These are phyloP conservation scores for Triplophysa bombifrons DNA, from an alignment of 2,797 vertebrate genomes.

Conservation along the genomic window DNA sequence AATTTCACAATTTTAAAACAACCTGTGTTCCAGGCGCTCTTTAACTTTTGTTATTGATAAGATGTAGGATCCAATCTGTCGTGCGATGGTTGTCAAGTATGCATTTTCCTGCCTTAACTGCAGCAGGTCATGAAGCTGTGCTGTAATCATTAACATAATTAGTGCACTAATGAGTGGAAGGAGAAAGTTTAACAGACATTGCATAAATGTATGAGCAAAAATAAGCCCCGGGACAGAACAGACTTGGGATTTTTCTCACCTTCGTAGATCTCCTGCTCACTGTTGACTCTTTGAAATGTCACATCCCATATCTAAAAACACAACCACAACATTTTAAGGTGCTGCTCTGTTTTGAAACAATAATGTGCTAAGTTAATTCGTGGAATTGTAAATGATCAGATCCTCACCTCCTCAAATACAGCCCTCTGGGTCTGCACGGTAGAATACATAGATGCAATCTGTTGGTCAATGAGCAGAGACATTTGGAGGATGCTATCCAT, in stretches of 20 bases:
- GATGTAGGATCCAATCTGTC: constrained; percentile 90
- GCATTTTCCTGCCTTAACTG: constrained; percentile 92
- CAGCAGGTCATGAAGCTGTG: constrained; percentile 89
- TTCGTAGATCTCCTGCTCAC: constrained; percentile 95
- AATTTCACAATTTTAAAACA: constrained; percentile 4
- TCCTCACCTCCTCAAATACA: constrained; percentile 86
- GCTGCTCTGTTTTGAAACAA: constrained; percentile 7
- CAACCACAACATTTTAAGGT: background rate
- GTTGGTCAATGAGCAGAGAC: constrained; percentile 84
- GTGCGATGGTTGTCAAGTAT: constrained; percentile 86
- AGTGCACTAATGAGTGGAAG: constrained; percentile 7
- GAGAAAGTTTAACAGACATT: background rate
- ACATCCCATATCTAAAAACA: constrained; percentile 87
- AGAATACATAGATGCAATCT: constrained; percentile 80
- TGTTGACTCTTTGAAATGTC: constrained; percentile 88
- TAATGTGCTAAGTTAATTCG: background rate
- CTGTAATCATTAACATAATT: constrained; percentile 63
- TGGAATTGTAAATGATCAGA: background rate
- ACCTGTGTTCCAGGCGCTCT: constrained; percentile 93
- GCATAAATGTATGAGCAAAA: background rate
- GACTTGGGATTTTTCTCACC: constrained; percentile 69
- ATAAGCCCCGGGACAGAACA: constrained; percentile 8
- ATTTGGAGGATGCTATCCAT: constrained; percentile 87
- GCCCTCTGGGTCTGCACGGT: constrained; percentile 84
- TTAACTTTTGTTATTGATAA: constrained; percentile 93